Percentiles rank a stretch among this genome's conserved stretches.
Evolutionary conservation across 2,113 vertebrate genomes (phyloP).

Genomic region (Perca schrenkii): DNA sequence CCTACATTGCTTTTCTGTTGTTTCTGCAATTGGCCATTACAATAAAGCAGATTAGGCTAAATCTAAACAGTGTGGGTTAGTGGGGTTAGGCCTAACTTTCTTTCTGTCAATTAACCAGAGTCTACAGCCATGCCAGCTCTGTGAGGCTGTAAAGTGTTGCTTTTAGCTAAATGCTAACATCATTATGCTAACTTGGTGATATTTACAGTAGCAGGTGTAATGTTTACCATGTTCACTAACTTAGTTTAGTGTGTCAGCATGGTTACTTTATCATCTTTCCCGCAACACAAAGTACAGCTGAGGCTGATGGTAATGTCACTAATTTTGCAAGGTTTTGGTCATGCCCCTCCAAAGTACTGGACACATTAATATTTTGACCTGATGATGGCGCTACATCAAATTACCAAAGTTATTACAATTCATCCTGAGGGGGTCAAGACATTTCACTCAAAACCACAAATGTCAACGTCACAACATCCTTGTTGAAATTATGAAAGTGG

Average conservation of each 20-base stretch:
- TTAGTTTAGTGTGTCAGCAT: not conserved
- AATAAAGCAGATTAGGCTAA: not conserved
- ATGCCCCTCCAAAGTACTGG: too few species aligned
- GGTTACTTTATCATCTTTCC: not conserved
- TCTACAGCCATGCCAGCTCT: not conserved
- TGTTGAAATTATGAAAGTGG: not conserved
- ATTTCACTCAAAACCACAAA: too few species aligned
- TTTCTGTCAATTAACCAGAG: too few species aligned
- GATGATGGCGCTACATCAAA: too few species aligned
- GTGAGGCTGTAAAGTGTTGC: not conserved
- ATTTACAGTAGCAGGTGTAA: not conserved
- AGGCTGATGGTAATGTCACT: not conserved
- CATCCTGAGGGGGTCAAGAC: too few species aligned
- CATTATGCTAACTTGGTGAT: not conserved
- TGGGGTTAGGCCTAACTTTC: not conserved
- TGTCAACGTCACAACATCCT: too few species aligned
- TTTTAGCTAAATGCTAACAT: not conserved
- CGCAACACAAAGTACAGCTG: not conserved
- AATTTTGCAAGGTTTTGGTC: not conserved
- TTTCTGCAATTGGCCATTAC: not conserved
- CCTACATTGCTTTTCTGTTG: not conserved
- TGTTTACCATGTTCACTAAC: not conserved
- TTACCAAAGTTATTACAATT: too few species aligned
- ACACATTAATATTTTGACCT: too few species aligned
- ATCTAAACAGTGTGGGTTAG: not conserved